phyloP scores from a whole-genome alignment of 30 jellyfish, hydroid and myxozoan genomes.

The Euphysa ruthae region DNA sequence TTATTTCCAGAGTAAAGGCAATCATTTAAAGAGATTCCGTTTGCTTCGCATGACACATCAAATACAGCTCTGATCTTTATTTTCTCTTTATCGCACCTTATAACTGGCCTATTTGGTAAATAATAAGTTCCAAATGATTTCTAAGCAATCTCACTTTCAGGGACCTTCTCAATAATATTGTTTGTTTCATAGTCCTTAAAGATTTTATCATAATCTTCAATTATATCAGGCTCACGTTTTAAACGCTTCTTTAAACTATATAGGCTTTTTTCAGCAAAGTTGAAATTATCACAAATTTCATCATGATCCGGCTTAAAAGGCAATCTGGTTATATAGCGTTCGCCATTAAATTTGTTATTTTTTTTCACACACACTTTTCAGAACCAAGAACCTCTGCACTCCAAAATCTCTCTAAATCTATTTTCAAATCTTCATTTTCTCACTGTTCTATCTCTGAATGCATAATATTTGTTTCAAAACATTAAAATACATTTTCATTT shows the following conservation, averaged over 20 bases:
- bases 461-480: no score
- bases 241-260: no score
- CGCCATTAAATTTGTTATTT: no score
- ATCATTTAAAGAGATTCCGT: neutral
- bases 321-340: no score
- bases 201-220: neutral
- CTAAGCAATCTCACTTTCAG: neutral
- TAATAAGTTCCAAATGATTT: neutral
- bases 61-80: no score
- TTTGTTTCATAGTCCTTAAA: neutral
- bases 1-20: neutral
- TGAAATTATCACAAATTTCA: neutral
- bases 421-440: no score
- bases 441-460: no score
- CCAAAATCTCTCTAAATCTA: no score
- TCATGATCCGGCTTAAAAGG: constrained; percentile 9
- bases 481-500: no score
- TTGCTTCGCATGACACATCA: neutral
- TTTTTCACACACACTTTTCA: no score
- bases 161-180: neutral
- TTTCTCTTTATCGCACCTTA: neutral
- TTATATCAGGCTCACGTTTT: neutral
- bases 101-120: constrained; percentile 5
- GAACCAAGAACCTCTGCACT: no score
- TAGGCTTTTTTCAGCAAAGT: neutral